A percentile compares a stretch with the other conserved stretches of the same genome.
These are phyloP conservation scores for Drosophila yakuba DNA, from an alignment of 1,140 invertebrate genomes.

Conservation along the genomic window DNA sequence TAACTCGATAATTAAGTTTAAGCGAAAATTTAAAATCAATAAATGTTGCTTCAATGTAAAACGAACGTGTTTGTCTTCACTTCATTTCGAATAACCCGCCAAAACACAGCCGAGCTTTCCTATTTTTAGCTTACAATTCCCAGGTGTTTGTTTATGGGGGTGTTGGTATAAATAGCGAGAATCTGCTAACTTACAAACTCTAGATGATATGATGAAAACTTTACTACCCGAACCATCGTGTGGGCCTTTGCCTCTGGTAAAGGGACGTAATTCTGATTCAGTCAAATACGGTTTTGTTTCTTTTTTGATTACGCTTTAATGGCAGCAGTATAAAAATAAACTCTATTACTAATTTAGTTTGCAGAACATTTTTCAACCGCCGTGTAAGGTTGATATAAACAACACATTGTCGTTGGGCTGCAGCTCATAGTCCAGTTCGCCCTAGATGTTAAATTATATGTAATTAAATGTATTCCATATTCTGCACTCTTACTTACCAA, in stretches of 20 bases:
- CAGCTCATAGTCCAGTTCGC: constrained; percentile 86
- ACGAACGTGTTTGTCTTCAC: too few species aligned
- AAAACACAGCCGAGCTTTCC: not conserved
- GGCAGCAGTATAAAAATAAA: constrained; percentile 25
- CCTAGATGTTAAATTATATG: constrained; percentile 62
- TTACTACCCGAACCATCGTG: constrained; percentile 70
- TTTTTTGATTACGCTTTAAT: constrained; percentile 13
- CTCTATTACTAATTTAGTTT: constrained; percentile 1
- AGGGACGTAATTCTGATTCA: constrained; percentile 78
- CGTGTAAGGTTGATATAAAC: constrained; percentile 88
- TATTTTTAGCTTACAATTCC: constrained; percentile 43
- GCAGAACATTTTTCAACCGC: constrained; percentile 83
- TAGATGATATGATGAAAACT: constrained; percentile 50
- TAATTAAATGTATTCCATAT: too few species aligned
- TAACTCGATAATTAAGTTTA: constrained; percentile 39
- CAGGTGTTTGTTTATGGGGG: constrained; percentile 26
- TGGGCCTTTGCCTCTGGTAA: constrained; percentile 72
- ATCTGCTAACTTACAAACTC: rapidly evolving
- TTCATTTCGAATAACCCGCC: constrained; percentile 21
- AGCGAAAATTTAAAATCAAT: constrained; percentile 64
- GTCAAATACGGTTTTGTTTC: not conserved
- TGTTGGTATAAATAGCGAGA: constrained; percentile 23
- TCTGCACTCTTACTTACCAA: constrained; percentile 86
- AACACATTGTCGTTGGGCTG: constrained; percentile 86
- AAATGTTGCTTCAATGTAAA: constrained; percentile 74